Base-by-base conservation (phyloP, 2,113 vertebrate species). In the Apodemus speciosus region DNA sequence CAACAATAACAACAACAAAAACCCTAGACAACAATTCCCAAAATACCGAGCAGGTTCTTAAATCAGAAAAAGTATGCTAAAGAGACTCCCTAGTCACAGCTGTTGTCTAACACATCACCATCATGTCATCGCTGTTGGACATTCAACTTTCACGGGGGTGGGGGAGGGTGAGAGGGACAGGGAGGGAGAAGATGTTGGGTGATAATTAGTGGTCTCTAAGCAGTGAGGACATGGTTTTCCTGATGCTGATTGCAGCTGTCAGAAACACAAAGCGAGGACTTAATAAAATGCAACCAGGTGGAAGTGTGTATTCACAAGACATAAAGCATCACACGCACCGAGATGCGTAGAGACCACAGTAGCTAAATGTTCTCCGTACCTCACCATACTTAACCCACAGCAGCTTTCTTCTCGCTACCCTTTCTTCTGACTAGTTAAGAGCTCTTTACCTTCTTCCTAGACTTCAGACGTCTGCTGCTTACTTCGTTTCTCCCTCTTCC, bases 1-100 rank as follows among this genome's bases (percentile, higher is more conserved):
- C 43, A 46, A 46, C 43, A 46, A 46, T 6, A 46, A 46, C 43
- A 46, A 46, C 43, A 46, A 46, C 43, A 46, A 79, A 23, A 94
- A 93, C 66, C 72, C 89, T 83, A 80, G 49, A 90, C n/a, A 93
- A 88, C 49, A 88, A 90, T 71, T 90, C 90, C 68, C 38, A 46
- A 77, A 81, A 83, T 58, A 71, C 73, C 51, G 20, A 71, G 64
- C 7, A 66, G 73, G n/a, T 58, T 90, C 90, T 86, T 90, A 92
- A 89, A 83, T 89, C 77, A 89, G 88, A 89, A 53, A 56, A 66
- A 77, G 40, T 38, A 49, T 43, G 27, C 81, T 91, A 46, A 88
- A 93, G 93, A 38, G 49, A 72, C 49, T 90, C 73, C 32, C 9
- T 49, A 90, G 58, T 92, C 86, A 23, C 11, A 43, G 69, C 0